Percentiles rank a stretch among this genome's conserved stretches.
phyloP scores from a whole-genome alignment of 2,888 invertebrate genomes.

The Temnothorax unifasciatus region DNA sequence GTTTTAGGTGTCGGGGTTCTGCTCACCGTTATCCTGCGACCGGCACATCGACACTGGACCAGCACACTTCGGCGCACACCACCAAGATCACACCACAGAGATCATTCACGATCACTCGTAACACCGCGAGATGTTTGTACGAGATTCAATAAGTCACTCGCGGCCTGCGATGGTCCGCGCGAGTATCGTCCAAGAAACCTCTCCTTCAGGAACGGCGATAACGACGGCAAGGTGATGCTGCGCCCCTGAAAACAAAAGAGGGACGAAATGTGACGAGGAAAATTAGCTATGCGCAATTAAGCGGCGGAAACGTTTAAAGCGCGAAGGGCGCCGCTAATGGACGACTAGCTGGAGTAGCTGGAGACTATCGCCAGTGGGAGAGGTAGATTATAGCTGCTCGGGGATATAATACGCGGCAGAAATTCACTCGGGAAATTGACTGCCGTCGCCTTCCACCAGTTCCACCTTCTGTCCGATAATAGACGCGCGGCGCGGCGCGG shows the following conservation, averaged over 20 bases:
- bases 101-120: constrained; percentile 65
- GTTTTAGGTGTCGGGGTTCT: constrained; percentile 52
- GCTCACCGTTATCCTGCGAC: constrained; percentile 38
- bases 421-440: constrained; percentile 73
- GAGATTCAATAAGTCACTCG: not conserved
- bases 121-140: not conserved
- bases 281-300: constrained; percentile 82
- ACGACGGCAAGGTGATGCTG: constrained; percentile 25
- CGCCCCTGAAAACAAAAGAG: constrained; percentile 76
- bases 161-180: not conserved
- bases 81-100: constrained; percentile 63
- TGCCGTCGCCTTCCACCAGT: constrained; percentile 67
- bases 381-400: constrained; percentile 62
- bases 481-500: constrained; percentile 30
- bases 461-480: constrained; percentile 56
- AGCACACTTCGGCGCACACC: constrained; percentile 59
- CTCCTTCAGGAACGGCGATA: constrained; percentile 15
- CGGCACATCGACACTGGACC: constrained; percentile 24
- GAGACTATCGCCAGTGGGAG: constrained; percentile 56
- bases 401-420: constrained; percentile 69
- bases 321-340: constrained; percentile 77
- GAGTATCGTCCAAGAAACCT: constrained; percentile 30
- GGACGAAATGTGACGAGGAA: constrained; percentile 72
- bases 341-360: constrained; percentile 71
- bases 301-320: constrained; percentile 80